Evolutionary conservation across 2,888 invertebrate genomes (phyloP).

Genomic region (Epinotia brunnichana): DNA sequence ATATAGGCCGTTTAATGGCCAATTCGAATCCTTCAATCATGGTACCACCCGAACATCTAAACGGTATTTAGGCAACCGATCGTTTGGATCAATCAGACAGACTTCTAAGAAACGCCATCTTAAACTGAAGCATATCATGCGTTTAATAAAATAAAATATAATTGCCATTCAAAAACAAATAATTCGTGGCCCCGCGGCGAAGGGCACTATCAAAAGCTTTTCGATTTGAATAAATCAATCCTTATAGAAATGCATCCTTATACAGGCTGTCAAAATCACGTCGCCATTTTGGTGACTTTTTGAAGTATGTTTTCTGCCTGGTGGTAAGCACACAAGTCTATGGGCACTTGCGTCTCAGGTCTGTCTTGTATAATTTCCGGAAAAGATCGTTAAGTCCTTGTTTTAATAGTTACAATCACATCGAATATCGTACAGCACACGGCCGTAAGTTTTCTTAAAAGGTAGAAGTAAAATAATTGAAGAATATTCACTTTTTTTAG

Average conservation of each 20-base stretch:
- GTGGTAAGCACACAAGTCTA: too few relatives aligned
- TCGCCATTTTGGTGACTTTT: constrained; percentile 14
- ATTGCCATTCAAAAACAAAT: constrained; percentile 83
- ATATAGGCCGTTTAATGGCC: constrained; percentile 7
- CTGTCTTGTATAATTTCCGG: too few relatives aligned
- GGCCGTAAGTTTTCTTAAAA: too few relatives aligned
- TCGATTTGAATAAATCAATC: constrained; percentile 83
- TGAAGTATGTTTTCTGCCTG: too few relatives aligned
- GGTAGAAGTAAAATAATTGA: too few relatives aligned
- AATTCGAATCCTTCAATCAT: constrained; percentile 24
- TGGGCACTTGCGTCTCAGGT: too few relatives aligned
- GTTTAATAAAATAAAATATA: constrained; percentile 82
- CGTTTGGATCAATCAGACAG: constrained; percentile 62
- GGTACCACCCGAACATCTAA: constrained; percentile 32
- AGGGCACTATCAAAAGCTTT: constrained; percentile 76
- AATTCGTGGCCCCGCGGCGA: constrained; percentile 75
- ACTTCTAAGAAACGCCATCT: constrained; percentile 73
- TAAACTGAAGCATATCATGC: constrained; percentile 69
- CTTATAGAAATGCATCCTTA: constrained; percentile 79
- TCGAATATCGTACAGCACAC: too few relatives aligned
- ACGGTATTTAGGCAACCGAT: constrained; percentile 43
- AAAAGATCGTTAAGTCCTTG: too few relatives aligned
- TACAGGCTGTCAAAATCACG: constrained; percentile 58
- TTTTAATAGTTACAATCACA: too few relatives aligned
- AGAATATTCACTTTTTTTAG: too few relatives aligned